Evolutionary conservation across 2,797 vertebrate genomes (phyloP).

Genomic region (Eupleurogrammus muticus): DNA sequence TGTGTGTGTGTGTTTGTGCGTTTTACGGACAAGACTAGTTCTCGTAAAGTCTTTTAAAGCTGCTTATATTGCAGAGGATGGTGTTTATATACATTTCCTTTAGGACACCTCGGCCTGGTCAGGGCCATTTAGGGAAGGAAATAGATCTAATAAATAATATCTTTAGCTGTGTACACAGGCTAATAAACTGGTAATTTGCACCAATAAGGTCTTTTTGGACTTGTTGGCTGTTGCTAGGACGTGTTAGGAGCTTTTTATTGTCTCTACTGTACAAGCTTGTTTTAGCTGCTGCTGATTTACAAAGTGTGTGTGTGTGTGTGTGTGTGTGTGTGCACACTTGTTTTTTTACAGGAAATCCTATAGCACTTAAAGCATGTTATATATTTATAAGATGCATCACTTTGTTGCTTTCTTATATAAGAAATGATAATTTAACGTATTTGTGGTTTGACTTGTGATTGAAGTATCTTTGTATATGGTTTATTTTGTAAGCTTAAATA

Average conservation of each 20-base stretch:
- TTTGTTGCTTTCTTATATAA: no score
- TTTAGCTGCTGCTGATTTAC: not conserved
- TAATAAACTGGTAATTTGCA: constrained; percentile 12
- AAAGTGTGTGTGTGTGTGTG: no score
- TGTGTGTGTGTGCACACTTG: no score
- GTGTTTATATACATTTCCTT: constrained; percentile 27
- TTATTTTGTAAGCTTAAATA: no score
- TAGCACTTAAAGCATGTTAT: no score
- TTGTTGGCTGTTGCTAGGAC: not conserved
- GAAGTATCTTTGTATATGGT: no score
- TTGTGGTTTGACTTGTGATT: no score
- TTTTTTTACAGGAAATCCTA: no score
- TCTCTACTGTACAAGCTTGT: not conserved
- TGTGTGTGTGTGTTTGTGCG: constrained; percentile 14
- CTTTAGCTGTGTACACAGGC: not conserved
- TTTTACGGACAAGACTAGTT: constrained; percentile 13
- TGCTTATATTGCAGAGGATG: constrained; percentile 37
- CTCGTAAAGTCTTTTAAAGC: constrained; percentile 28
- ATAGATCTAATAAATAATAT: not conserved
- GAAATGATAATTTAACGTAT: no score
- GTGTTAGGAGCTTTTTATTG: not conserved
- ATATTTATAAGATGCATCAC: no score
- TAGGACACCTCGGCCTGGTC: constrained; percentile 1
- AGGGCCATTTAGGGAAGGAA: constrained; percentile 18
- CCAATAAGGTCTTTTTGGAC: not conserved